A percentile compares a stretch with the other conserved stretches of the same genome.
These are phyloP conservation scores for Plumapathes pennacea DNA, from an alignment of 92 coral and sea anemone genomes.

Conservation along the genomic window DNA sequence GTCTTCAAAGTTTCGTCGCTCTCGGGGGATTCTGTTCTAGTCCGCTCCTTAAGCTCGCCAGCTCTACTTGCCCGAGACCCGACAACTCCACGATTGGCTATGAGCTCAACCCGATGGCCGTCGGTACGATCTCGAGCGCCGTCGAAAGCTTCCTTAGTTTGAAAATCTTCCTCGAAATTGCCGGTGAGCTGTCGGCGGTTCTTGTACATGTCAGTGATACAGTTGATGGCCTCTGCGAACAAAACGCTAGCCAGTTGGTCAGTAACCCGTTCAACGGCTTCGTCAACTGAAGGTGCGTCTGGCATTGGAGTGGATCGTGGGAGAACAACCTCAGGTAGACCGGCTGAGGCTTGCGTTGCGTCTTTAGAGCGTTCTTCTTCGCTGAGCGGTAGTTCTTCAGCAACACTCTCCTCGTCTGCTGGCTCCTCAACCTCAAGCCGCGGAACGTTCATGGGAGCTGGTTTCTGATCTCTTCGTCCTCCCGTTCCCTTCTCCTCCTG, in stretches of 20 bases:
- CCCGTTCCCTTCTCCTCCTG: constrained; percentile 5
- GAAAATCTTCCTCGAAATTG: not conserved
- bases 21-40: no score
- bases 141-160: not conserved
- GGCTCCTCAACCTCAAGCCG: constrained; percentile 11
- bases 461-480: not conserved
- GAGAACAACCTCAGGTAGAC: no score
- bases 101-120: not conserved
- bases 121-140: not conserved
- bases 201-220: constrained; percentile 50
- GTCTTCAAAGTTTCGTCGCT: not conserved
- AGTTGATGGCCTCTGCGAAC: constrained; percentile 56
- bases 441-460: constrained; percentile 3
- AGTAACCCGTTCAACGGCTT: constrained; percentile 51
- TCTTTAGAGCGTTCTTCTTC: constrained; percentile 9
- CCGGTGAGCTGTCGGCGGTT: constrained; percentile 30
- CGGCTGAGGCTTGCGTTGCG: not conserved
- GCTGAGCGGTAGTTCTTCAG: constrained; percentile 62
- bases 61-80: no score
- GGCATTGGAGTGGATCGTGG: not conserved
- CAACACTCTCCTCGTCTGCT: constrained; percentile 67
- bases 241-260: constrained; percentile 50
- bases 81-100: no score
- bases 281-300: constrained; percentile 4
- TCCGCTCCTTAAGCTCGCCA: no score